Percentiles rank a stretch among this genome's conserved stretches.
These are phyloP conservation scores for Melieria crassipennis DNA, from an alignment of 2,888 invertebrate genomes.

Conservation along the genomic window DNA sequence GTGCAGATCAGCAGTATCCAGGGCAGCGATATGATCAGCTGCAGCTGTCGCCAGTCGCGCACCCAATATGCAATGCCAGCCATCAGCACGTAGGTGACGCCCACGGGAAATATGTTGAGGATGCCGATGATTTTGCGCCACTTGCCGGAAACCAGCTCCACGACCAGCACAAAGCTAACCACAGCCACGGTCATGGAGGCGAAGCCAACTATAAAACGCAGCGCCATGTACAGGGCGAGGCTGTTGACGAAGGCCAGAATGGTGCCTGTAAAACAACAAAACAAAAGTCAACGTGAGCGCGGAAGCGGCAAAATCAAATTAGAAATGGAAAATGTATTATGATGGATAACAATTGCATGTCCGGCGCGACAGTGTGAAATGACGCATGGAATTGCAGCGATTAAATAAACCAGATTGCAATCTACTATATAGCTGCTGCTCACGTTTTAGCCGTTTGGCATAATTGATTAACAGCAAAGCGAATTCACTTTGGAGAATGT, in stretches of 20 bases:
- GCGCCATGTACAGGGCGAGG: conserved; percentile 69
- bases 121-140: conserved; percentile 75
- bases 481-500: too few species aligned
- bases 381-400: neutral
- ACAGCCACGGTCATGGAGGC: conserved; percentile 72
- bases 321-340: neutral
- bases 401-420: too few species aligned
- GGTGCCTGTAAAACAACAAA: conserved; percentile 55
- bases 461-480: too few species aligned
- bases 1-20: conserved; percentile 67
- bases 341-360: neutral
- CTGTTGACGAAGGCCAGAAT: conserved; percentile 71
- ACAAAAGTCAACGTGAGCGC: neutral
- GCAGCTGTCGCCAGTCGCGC: conserved; percentile 69
- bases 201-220: conserved; percentile 71
- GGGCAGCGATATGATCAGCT: conserved; percentile 71
- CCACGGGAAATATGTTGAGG: conserved; percentile 72
- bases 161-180: conserved; percentile 75
- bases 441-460: too few species aligned
- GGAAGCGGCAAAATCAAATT: neutral
- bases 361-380: neutral
- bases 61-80: conserved; percentile 72
- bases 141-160: conserved; percentile 73
- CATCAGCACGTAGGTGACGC: conserved; percentile 70
- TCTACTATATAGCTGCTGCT: too few species aligned